Base-by-base conservation (phyloP, 2,113 vertebrate species). In the Willisornis vidua region DNA sequence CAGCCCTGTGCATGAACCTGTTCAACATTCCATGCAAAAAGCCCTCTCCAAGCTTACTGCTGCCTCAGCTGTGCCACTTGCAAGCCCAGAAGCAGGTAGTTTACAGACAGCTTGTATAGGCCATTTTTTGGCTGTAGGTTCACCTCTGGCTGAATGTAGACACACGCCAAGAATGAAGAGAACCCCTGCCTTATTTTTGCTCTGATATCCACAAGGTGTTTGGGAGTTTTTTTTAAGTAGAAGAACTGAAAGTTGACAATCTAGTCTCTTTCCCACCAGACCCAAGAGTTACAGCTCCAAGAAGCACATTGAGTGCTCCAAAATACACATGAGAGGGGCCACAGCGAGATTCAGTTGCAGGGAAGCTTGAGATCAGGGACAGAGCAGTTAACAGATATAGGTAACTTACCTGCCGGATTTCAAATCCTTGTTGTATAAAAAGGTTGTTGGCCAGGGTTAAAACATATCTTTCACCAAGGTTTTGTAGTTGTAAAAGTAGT, bases 381-480 rank as follows among this genome's bases (percentile, higher is more conserved):
- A 48, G 25, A 80, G 58, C 16, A 78, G 11, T 20, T 48, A 67
- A 12, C 37, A 63, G 51, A 19, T 7, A 12, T 2, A 16, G 65
- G 45, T 54, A 58, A 82, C 95, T 93, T 93, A 97, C 97, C 80
- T 87, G 93, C 7, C 17, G 77, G 49, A 96, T 77, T 26, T 92
- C 55, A 87, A 96, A 95, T 66, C 90, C 94, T 87, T 89, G 79
- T 73, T 97, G 97, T 16, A 96, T 54, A 68, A 96, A 98, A n/a
- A 98, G 97, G 33, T 96, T 94, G 94, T 89, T 98, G 87, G 95
- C 98, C 76, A 98, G 63, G 12, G 92, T 98, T 74, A 98, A 57
- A 51, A 79, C 43, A 0, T 96, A 98, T 20, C 57, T 85, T 22
- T 65, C 22, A 3, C 90, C 94, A 48, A 97, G 96, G 23, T 90